Evolutionary conservation across 2,888 invertebrate genomes (phyloP).

Genomic region (Platynereis dumerilii): DNA sequence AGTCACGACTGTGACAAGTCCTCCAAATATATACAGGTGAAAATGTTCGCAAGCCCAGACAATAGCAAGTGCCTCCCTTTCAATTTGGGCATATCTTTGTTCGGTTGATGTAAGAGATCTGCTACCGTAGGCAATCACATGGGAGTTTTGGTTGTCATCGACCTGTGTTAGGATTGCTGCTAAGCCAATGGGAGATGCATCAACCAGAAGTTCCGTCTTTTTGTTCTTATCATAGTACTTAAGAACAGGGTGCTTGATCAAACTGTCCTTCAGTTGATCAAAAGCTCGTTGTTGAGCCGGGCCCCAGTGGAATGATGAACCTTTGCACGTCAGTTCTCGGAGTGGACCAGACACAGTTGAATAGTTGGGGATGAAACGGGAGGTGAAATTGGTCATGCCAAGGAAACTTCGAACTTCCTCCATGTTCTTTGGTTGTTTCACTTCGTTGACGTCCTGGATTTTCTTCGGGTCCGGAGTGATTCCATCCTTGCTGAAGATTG

Average conservation of each 20-base stretch:
- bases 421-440: background rate
- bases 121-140: constrained; percentile 11
- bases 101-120: constrained; percentile 4
- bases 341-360: background rate
- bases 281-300: background rate
- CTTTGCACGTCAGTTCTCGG: background rate
- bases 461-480: background rate
- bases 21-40: background rate
- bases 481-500: background rate
- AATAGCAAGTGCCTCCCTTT: constrained; percentile 25
- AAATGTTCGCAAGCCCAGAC: constrained; percentile 43
- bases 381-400: background rate
- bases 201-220: background rate
- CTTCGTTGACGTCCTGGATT: background rate
- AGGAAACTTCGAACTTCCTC: background rate
- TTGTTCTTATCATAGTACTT: background rate
- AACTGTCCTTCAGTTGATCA: background rate
- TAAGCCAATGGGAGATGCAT: background rate
- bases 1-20: background rate
- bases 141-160: background rate
- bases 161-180: background rate
- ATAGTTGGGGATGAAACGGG: background rate
- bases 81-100: constrained; percentile 2
- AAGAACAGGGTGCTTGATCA: background rate
- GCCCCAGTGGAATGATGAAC: background rate